These are phyloP conservation scores for Calycopis cecrops DNA, from an alignment of 1,140 invertebrate genomes.

Conservation along the genomic window DNA sequence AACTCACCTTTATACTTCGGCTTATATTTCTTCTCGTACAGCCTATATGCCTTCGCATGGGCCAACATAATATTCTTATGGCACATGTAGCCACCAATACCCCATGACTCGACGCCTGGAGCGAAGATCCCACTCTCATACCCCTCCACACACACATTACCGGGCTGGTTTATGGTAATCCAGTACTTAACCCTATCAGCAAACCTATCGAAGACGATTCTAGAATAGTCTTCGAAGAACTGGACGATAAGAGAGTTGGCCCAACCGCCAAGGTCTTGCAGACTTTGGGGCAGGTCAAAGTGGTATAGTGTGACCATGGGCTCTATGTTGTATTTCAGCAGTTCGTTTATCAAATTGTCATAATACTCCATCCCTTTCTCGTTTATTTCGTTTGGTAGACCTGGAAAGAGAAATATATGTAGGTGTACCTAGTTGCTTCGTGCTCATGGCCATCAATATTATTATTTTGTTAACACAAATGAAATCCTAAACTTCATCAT, in stretches of 20 bases:
- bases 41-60: conserved; percentile 73
- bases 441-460: too few species aligned
- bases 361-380: conserved; percentile 73
- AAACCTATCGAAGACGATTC: conserved; percentile 61
- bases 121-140: conserved; percentile 45
- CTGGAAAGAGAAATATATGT: conserved; percentile 25
- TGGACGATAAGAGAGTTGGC: conserved; percentile 44
- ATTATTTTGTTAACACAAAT: too few species aligned
- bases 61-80: conserved; percentile 69
- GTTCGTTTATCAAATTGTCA: conserved; percentile 74
- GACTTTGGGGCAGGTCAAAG: conserved; percentile 42
- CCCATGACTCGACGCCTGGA: conserved; percentile 21
- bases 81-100: conserved; percentile 46
- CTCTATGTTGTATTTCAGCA: conserved; percentile 48
- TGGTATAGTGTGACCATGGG: conserved; percentile 49
- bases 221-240: conserved; percentile 73
- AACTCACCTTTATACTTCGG: background rate
- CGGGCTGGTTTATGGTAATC: conserved; percentile 69
- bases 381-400: conserved; percentile 68
- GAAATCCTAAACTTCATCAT: too few species aligned
- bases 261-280: conserved; percentile 47
- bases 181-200: conserved; percentile 64
- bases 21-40: conserved; percentile 43
- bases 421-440: too few species aligned
- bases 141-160: conserved; percentile 45